Base-by-base conservation (phyloP, 1,140 invertebrate species). In the Fopius arisanus region DNA sequence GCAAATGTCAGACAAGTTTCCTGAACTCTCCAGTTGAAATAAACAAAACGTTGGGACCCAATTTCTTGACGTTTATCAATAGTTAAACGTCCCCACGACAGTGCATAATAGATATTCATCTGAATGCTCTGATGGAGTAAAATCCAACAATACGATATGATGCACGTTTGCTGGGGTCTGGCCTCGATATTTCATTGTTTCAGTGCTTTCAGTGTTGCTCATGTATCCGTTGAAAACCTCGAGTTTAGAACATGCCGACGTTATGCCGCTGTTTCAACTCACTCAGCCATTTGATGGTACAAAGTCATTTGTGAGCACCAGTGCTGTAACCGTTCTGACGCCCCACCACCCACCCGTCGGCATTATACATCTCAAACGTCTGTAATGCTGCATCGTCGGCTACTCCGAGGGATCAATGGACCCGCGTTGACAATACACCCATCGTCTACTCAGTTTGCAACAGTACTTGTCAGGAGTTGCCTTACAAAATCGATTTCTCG, bases 401-500 rank as follows among this genome's bases (percentile, higher is more conserved):
- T 71, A 72, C 72, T 54, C 54, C 48, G 41, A 21, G 72, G 63
- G 75, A 78, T 75, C 70, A 77, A 77, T 74, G 76, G 72, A 62
- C 65, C 66, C 63, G 41, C 51, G 37, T 29, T 65, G 69, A 77
- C 76, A 75, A 75, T 75, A 41, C 62, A 67, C 74, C n/a, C 54
- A 28, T 59, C 19, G 54, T 59, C 54, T 59, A 14, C 54, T 59
- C 54, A 59, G 54, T 59, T 26, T 59, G 19, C 12, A 23, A 59
- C 23, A 59, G 14, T 59, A 12, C 4, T 59, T 59, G 54, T 59
- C 54, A 59, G 54, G 1, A 28, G 1, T 26, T 59, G 10, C 54
- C 54, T 4, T 9, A 7, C n/a, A 59, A 59, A 59, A 59, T 59
- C 54, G 54, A 59, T 59, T 12, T 6, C 19, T 7, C 54, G 54